Evolutionary conservation across 2,888 invertebrate genomes (phyloP), one percentile per base, ranked within the genome.

Genomic region (Sesia bembeciformis): DNA sequence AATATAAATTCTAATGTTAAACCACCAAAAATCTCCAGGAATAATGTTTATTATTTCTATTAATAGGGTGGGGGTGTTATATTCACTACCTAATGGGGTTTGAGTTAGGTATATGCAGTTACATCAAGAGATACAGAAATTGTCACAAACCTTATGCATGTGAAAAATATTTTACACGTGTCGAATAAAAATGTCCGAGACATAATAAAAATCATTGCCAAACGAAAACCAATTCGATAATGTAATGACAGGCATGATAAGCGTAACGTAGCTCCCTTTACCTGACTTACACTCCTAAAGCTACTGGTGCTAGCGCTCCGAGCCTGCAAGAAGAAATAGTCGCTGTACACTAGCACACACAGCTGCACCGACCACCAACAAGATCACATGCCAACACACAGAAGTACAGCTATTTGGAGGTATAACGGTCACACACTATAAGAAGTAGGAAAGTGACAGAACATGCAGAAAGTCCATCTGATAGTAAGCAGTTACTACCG

Each of bases 261-360:
- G 84, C 83, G 43, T 68, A 62, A 56, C 52, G 52, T 74, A 74
- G 74, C 72, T 52, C 57, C 55, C 78, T 76, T 86, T 94, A 95
- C 95, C 95, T 95, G 95, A 91, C 94, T 95, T 83, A 94, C 92
- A 92, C 95, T 95, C 93, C 95, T 94, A 94, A 94, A 94, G 93
- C 94, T 95, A 94, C 94, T 93, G 91, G 94, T 94, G 92, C 95
- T 95, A 90, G 94, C 94, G 91, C 94, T 95, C 92, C 94, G 94
- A 88, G 94, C 94, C 95, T 95, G 94, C 79, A 93, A 94, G 92
- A 91, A 88, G 89, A 86, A 90, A 89, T 77, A 85, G 71, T 75
- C 68, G 78, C 88, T 83, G 83, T 88, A 90, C 88, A 90, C 86
- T 76, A 86, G 88, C 86, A 90, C 85, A 87, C 76, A 80, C 76